Conservation (phyloP, 1,140 invertebrate genomes). For the Nomia melanderi region DNA sequence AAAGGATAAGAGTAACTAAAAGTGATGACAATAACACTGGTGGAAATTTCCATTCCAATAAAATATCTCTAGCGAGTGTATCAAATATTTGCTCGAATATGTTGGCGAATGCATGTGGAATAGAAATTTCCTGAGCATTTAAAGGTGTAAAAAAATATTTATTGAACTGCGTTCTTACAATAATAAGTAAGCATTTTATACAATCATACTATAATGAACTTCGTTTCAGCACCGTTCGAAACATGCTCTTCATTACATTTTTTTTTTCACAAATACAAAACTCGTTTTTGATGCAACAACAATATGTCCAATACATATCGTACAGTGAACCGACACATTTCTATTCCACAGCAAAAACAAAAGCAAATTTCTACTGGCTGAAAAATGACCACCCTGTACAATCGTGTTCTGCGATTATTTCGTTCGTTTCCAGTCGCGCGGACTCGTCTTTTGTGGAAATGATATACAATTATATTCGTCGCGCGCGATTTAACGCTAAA, state of each 20-base stretch:
- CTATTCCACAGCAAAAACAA: constrained; percentile 72
- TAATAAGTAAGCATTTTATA: constrained; percentile 18
- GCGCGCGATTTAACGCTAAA: not conserved
- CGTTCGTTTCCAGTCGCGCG: not conserved
- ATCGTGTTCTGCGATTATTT: not conserved
- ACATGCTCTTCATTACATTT: not conserved
- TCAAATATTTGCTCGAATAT: not conserved
- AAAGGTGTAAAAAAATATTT: constrained; percentile 64
- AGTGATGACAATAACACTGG: constrained; percentile 68
- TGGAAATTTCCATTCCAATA: constrained; percentile 80
- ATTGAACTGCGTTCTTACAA: constrained; percentile 58
- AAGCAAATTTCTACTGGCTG: not conserved
- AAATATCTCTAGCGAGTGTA: constrained; percentile 1
- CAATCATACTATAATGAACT: constrained; percentile 17
- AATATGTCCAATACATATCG: not conserved
- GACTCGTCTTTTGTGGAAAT: constrained; percentile 5
- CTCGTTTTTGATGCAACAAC: constrained; percentile 23
- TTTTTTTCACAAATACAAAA: constrained; percentile 35
- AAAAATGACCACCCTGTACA: not conserved
- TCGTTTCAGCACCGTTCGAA: not conserved
- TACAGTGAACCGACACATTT: constrained; percentile 56
- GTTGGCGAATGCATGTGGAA: constrained; percentile 71
- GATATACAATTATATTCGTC: not conserved
- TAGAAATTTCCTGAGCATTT: constrained; percentile 76
- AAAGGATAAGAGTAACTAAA: constrained; percentile 35